phyloP scores from a whole-genome alignment of 2,797 vertebrate genomes.

The Danio choprae region DNA sequence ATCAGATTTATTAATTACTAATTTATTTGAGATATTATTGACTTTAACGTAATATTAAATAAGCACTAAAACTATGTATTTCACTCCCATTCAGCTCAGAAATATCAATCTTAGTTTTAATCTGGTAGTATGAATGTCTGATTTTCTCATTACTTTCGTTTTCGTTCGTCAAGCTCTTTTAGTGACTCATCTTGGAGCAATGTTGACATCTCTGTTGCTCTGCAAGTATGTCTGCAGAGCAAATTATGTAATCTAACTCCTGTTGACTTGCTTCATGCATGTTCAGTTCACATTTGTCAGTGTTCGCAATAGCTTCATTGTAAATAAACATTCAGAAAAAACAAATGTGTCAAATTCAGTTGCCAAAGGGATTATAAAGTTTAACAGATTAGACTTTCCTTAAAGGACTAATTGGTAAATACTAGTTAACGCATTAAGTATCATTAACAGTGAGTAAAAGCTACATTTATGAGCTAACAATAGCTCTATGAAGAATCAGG shows the following conservation, averaged over 20 bases:
- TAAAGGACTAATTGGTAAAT: too few relatives aligned
- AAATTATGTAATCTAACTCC: background rate
- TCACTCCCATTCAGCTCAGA: background rate
- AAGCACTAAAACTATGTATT: background rate
- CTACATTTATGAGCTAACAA: too few relatives aligned
- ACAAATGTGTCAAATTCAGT: too few relatives aligned
- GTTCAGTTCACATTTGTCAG: conserved; percentile 7
- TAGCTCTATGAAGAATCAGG: too few relatives aligned
- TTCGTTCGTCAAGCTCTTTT: background rate
- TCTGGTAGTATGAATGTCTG: background rate
- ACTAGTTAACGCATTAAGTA: too few relatives aligned
- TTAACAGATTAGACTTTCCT: too few relatives aligned
- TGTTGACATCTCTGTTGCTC: background rate
- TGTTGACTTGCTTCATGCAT: background rate
- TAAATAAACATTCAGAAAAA: too few relatives aligned
- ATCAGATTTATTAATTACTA: background rate
- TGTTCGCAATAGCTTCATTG: background rate
- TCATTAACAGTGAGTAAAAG: too few relatives aligned
- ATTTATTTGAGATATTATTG: too few relatives aligned
- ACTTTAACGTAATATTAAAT: background rate
- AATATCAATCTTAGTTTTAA: background rate
- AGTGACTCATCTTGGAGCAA: background rate
- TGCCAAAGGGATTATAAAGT: too few relatives aligned
- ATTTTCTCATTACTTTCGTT: background rate
- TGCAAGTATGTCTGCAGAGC: background rate